Base-by-base conservation (phyloP, 2,888 invertebrate genomes). In the Polydrusus pterygomalis region DNA sequence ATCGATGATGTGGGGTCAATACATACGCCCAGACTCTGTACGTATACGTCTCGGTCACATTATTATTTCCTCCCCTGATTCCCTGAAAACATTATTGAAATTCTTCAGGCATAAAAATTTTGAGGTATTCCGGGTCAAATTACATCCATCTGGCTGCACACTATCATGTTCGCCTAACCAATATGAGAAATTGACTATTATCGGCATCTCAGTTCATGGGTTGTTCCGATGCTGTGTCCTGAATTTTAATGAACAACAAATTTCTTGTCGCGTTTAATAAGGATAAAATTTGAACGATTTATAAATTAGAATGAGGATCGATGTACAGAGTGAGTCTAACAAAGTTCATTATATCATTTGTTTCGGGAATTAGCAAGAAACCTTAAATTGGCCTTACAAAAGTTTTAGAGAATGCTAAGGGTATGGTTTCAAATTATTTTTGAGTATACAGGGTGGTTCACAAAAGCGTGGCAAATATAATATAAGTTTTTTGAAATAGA, bases 101-200 rank as follows among this genome's bases (percentile, higher is more conserved):
- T 60, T 60, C 58, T 38, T 18, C 11, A 11, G 6, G 58, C 58
- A 60, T 60, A 60, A 60, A 38, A 60, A 10, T 60, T 60, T 60
- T 10, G 15, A 38, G 58, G 38, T 60, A 60, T 60, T 60, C 38
- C 58, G 38, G 38, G 38, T 60, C 38, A 38, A 60, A 60, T 60
- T 60, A 60, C 58, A 15, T 34, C 38, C 58, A 38, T 60, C 38
- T 60, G 58, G 38, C 58, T 60, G 58, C 58, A 60, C 58, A 60
- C 38, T 60, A 60, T 60, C 58, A 60, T 38, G 58, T 60, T 10
- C 18, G 13, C 15, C 58, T 40, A 18, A 60, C 58, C 58, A 40
- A 60, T 60, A 60, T 60, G 58, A 60, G 58, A 60, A 60, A 60
- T 60, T 60, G 58, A 60, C 58, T 60, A 60, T 60, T 60, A 60